Conservation (phyloP, 2,888 invertebrate species). For the Hanleya hanleyi region DNA sequence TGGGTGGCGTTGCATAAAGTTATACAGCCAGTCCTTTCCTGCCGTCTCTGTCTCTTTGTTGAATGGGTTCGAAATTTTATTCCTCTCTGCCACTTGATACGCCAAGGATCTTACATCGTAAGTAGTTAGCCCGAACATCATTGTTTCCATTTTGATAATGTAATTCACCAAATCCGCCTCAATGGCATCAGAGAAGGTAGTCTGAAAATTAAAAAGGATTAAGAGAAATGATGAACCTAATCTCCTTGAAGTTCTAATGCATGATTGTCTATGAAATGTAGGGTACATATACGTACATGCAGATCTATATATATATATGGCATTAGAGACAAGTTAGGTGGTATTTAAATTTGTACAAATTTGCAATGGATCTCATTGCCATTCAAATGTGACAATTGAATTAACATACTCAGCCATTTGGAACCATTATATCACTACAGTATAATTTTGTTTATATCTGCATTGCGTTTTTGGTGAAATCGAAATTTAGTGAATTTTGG, state of each 20-base stretch:
- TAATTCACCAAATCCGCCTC: background rate
- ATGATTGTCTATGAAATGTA: too few relatives aligned
- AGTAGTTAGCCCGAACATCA: constrained; percentile 14
- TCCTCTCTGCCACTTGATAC: constrained; percentile 15
- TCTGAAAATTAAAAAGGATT: background rate
- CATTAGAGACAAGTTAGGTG: too few relatives aligned
- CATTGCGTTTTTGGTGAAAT: too few relatives aligned
- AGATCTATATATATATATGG: too few relatives aligned
- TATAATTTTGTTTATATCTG: too few relatives aligned
- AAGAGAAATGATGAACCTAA: background rate
- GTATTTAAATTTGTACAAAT: too few relatives aligned
- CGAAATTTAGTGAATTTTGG: too few relatives aligned
- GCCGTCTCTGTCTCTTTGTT: constrained; percentile 16
- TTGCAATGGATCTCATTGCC: too few relatives aligned
- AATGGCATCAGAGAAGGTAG: background rate
- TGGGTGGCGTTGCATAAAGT: background rate
- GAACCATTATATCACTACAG: too few relatives aligned
- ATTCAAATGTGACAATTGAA: too few relatives aligned
- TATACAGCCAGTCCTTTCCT: constrained; percentile 20
- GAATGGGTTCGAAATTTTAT: constrained; percentile 15
- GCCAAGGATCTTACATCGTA: constrained; percentile 15
- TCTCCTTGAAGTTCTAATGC: background rate
- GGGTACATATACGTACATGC: too few relatives aligned
- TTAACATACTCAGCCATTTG: too few relatives aligned
- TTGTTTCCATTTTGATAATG: background rate